A percentile compares a stretch with the other conserved stretches of the same genome.
phyloP scores from a whole-genome alignment of 2,888 invertebrate species.

The Drymonia ruficornis region DNA sequence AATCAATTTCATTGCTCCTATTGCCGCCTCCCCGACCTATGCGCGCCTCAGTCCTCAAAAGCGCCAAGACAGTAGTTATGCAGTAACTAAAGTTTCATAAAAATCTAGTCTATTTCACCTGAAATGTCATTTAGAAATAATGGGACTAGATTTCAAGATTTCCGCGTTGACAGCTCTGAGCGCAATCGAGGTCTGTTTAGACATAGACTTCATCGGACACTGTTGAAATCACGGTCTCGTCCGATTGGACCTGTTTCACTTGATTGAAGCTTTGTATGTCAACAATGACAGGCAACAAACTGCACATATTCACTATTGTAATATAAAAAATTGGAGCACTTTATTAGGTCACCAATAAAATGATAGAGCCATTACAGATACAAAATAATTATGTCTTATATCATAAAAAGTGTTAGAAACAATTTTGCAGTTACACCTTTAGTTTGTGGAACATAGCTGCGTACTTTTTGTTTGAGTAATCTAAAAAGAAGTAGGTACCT shows the following conservation, averaged over 20 bases:
- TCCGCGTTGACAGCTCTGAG: constrained; percentile 10
- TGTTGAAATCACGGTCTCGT: constrained; percentile 22
- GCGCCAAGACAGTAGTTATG: too few relatives aligned
- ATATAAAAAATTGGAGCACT: background rate
- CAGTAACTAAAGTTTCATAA: too few relatives aligned
- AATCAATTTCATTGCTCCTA: too few relatives aligned
- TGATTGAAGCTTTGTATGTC: constrained; percentile 14
- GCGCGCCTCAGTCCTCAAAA: too few relatives aligned
- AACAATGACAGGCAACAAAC: constrained; percentile 2
- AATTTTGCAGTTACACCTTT: background rate
- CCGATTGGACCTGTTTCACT: constrained; percentile 25
- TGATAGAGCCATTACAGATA: background rate
- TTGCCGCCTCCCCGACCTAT: too few relatives aligned
- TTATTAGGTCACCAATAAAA: constrained; percentile 1
- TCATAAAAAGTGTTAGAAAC: background rate
- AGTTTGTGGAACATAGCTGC: background rate
- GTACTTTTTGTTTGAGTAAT: background rate
- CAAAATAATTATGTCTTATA: background rate
- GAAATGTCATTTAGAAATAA: background rate
- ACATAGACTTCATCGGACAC: constrained; percentile 23
- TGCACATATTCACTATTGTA: constrained; percentile 1
- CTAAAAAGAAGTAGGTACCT: background rate
- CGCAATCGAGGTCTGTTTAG: constrained; percentile 23
- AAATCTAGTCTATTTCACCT: too few relatives aligned
- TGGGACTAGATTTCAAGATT: constrained; percentile 5